Percentiles rank a stretch among this genome's conserved stretches.
These are phyloP conservation scores for Lepidochrysops patricia DNA, from an alignment of 2,888 invertebrate genomes.

Conservation along the genomic window DNA sequence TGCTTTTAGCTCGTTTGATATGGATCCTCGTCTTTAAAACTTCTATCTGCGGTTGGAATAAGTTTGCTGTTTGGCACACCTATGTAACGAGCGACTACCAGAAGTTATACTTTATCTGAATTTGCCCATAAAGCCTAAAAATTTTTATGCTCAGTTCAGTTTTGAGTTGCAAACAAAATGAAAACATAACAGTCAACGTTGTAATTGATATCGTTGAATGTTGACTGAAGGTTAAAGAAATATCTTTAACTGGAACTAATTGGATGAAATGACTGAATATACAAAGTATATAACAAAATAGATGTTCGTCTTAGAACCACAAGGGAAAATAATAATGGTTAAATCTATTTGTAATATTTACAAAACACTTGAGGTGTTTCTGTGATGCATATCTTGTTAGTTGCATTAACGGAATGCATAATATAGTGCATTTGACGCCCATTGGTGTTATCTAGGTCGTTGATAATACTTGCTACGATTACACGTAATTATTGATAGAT, in stretches of 20 bases:
- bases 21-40: neutral
- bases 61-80: neutral
- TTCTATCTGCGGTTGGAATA: neutral
- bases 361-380: constrained; percentile 25
- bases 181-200: no score
- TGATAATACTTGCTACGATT: neutral
- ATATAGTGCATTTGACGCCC: constrained; percentile 4
- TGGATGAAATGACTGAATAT: no score
- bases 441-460: neutral
- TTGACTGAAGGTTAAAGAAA: no score
- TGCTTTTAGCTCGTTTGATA: neutral
- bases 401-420: constrained; percentile 19
- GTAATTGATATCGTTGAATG: no score
- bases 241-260: no score
- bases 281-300: no score
- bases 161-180: no score
- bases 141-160: no score
- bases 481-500: neutral
- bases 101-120: no score
- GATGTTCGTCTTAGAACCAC: neutral
- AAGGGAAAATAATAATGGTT: neutral
- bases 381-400: constrained; percentile 23
- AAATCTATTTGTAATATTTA: neutral
- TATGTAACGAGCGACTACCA: neutral
- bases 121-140: no score